phyloP scores from a whole-genome alignment of 2,113 vertebrate genomes.

The Nycticorax nycticorax region DNA sequence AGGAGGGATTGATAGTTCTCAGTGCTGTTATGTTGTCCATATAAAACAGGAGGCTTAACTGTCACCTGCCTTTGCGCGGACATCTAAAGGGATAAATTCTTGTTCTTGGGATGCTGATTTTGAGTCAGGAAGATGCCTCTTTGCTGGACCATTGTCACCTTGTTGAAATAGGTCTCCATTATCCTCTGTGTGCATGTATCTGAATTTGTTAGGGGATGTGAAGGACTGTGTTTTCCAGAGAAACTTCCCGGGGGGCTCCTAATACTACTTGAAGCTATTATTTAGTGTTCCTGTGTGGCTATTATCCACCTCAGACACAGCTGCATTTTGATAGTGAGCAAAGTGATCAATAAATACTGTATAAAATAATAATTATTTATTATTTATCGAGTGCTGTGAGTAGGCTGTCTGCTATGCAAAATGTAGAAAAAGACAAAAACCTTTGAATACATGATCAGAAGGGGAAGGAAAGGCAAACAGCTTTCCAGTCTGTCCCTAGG shows the following conservation, averaged over 20 bases:
- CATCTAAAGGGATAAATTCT: background rate
- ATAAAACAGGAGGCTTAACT: background rate
- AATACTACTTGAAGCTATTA: slow-evolving; percentile 10
- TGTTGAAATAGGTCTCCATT: slow-evolving; percentile 4
- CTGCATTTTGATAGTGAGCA: background rate
- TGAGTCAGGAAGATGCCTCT: background rate
- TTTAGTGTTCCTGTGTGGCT: slow-evolving; percentile 12
- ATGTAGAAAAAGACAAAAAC: background rate
- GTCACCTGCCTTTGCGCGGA: background rate
- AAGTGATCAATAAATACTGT: slow-evolving; percentile 36
- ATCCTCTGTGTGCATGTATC: background rate
- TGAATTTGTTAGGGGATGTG: background rate
- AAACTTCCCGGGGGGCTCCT: background rate
- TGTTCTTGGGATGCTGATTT: background rate
- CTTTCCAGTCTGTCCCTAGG: background rate
- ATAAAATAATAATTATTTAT: slow-evolving; percentile 43
- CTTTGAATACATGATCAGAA: background rate
- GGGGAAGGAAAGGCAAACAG: background rate
- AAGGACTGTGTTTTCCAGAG: slow-evolving; percentile 1
- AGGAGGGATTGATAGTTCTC: background rate
- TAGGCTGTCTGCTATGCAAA: slow-evolving; percentile 1
- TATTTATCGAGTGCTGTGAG: background rate
- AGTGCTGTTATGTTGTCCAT: background rate
- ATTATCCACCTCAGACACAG: background rate
- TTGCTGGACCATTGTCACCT: background rate